These are phyloP conservation scores for Semotilus atromaculatus DNA, from an alignment of 2,797 vertebrate species.

Conservation along the genomic window DNA sequence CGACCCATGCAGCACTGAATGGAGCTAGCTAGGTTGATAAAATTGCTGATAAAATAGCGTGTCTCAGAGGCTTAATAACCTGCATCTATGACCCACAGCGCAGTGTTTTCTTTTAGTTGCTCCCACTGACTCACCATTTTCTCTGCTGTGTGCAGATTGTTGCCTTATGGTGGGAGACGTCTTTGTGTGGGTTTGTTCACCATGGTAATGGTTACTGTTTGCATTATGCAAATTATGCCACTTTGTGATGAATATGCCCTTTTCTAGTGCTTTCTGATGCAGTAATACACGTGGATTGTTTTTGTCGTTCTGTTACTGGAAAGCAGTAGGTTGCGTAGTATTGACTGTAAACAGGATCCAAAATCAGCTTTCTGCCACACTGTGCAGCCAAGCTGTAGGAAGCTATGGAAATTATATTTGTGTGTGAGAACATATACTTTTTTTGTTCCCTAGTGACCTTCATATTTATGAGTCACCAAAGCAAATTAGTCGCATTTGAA, in stretches of 20 bases:
- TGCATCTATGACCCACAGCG: not conserved
- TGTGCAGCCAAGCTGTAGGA: not conserved
- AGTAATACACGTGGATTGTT: slow-evolving; percentile 48
- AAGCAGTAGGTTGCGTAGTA: not conserved
- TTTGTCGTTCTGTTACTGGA: slow-evolving; percentile 23
- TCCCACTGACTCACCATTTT: slow-evolving; percentile 24
- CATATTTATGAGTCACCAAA: not conserved
- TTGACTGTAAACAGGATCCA: slow-evolving; percentile 13
- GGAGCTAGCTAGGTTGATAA: not conserved
- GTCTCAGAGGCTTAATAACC: not conserved
- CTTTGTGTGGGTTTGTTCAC: slow-evolving; percentile 62
- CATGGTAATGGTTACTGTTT: slow-evolving; percentile 61
- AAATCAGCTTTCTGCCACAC: not conserved
- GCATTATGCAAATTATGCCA: slow-evolving; percentile 50
- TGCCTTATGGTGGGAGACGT: slow-evolving; percentile 42
- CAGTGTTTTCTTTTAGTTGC: not conserved
- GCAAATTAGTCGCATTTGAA: not conserved
- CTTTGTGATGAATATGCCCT: slow-evolving; percentile 65
- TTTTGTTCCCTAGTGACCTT: too few species aligned
- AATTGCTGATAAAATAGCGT: slow-evolving; percentile 15
- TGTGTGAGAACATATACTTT: too few species aligned
- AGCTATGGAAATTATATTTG: too few species aligned
- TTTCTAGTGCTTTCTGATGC: slow-evolving; percentile 62
- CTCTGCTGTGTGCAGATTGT: slow-evolving; percentile 8
- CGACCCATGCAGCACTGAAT: not conserved